Conservation (phyloP, 2,888 invertebrate species). For the Melanchra persicariae region DNA sequence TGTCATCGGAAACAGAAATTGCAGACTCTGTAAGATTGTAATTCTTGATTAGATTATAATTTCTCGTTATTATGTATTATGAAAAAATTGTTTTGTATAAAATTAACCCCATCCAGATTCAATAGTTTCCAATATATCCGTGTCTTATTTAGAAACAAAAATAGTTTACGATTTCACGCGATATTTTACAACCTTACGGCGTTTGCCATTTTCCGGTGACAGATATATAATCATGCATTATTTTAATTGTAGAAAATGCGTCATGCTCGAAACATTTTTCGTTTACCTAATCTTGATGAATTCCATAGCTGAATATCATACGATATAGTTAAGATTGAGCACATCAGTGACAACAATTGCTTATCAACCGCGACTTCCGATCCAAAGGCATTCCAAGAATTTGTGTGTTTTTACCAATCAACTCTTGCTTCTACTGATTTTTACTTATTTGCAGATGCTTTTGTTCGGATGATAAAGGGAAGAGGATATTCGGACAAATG, state of each 20-base stretch:
- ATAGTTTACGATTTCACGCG: too few species aligned
- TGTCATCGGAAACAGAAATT: too few species aligned
- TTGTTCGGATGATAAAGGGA: conserved; percentile 91
- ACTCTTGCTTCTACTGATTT: conserved; percentile 7
- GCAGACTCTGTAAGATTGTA: too few species aligned
- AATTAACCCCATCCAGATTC: too few species aligned
- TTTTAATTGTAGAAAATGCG: conserved; percentile 11
- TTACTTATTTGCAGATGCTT: conserved; percentile 90
- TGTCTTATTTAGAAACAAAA: too few species aligned
- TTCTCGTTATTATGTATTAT: too few species aligned
- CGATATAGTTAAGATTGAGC: conserved; percentile 29
- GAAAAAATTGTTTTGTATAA: too few species aligned
- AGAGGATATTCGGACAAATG: conserved; percentile 92
- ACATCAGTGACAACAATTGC: conserved; percentile 30
- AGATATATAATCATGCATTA: too few species aligned
- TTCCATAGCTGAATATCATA: conserved; percentile 14
- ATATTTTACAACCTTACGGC: too few species aligned
- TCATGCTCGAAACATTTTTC: conserved; percentile 16
- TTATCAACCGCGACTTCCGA: conserved; percentile 44
- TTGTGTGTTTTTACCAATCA: conserved; percentile 2
- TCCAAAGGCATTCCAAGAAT: conserved; percentile 32
- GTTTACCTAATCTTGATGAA: conserved; percentile 24
- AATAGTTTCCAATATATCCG: too few species aligned
- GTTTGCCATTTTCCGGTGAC: too few species aligned
- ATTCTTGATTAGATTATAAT: too few species aligned